phyloP scores from a whole-genome alignment of 2,888 invertebrate genomes.

The Apodemia hepburni region DNA sequence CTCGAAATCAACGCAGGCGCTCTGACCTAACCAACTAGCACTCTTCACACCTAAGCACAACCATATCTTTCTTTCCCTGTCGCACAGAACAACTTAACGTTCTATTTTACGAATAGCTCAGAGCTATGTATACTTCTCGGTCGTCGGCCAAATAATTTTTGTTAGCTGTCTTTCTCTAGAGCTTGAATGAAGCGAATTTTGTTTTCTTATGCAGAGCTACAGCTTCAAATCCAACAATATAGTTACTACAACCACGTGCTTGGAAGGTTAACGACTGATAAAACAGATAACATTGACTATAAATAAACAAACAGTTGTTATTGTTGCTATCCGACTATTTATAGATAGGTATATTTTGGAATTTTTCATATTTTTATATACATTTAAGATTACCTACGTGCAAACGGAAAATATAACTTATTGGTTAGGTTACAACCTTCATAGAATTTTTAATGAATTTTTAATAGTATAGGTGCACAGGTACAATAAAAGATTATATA shows the following conservation, averaged over 20 bases:
- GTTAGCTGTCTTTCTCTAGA: conserved; percentile 79
- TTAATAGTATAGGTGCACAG: neutral
- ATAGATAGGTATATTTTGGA: neutral
- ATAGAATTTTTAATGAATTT: neutral
- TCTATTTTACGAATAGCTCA: conserved; percentile 79
- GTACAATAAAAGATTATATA: neutral
- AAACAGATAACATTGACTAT: conserved; percentile 58
- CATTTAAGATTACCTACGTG: neutral
- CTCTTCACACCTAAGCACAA: conserved; percentile 47
- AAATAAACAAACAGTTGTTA: conserved; percentile 62
- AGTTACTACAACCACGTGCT: conserved; percentile 71
- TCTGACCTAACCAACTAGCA: conserved; percentile 62
- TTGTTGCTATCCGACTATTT: conserved; percentile 5
- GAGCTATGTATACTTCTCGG: conserved; percentile 79
- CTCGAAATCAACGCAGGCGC: conserved; percentile 68
- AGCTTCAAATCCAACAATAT: conserved; percentile 77
- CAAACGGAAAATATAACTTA: neutral
- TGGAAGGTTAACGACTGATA: conserved; percentile 73
- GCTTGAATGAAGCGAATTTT: conserved; percentile 75
- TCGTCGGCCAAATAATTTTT: conserved; percentile 75
- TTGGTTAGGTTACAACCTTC: too few relatives aligned
- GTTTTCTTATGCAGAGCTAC: conserved; percentile 75
- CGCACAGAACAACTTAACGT: conserved; percentile 57
- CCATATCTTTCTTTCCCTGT: conserved; percentile 56
- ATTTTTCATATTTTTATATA: neutral